These are phyloP conservation scores for Crocuta crocuta DNA, from an alignment of 2,113 vertebrate genomes.

Conservation along the genomic window DNA sequence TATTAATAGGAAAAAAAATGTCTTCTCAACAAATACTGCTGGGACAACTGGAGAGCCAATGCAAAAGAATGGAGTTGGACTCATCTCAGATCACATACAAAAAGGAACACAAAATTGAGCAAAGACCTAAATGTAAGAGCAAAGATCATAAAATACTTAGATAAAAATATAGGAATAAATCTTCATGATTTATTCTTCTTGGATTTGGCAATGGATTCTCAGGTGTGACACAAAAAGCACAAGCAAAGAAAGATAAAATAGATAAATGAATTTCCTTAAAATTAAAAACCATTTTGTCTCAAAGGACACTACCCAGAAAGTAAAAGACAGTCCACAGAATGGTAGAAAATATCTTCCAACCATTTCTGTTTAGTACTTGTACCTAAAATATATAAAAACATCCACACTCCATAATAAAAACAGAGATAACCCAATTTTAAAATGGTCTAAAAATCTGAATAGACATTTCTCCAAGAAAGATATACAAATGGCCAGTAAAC, in stretches of 20 bases:
- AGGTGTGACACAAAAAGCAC: neutral
- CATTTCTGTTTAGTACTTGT: neutral
- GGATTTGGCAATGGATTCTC: neutral
- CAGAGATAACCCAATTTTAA: neutral
- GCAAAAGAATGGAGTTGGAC: neutral
- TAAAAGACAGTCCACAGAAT: neutral
- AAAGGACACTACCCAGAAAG: neutral
- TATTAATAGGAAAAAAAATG: no score
- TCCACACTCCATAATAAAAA: neutral
- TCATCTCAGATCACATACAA: neutral
- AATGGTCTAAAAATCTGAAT: neutral
- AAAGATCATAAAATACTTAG: neutral
- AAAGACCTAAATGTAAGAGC: neutral
- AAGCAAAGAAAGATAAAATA: conserved; percentile 34
- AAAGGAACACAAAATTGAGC: neutral
- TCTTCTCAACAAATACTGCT: neutral
- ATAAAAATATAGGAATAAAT: conserved; percentile 20
- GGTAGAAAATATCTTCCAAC: neutral
- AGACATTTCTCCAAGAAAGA: neutral
- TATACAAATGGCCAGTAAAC: neutral
- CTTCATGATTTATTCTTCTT: neutral
- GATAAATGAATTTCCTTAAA: neutral
- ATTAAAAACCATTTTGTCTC: neutral
- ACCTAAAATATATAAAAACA: conserved; percentile 39
- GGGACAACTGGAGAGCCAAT: neutral